A percentile compares a stretch with the other conserved stretches of the same genome.
phyloP scores from a whole-genome alignment of 2,113 vertebrate genomes.

The Podarcis raffonei region DNA sequence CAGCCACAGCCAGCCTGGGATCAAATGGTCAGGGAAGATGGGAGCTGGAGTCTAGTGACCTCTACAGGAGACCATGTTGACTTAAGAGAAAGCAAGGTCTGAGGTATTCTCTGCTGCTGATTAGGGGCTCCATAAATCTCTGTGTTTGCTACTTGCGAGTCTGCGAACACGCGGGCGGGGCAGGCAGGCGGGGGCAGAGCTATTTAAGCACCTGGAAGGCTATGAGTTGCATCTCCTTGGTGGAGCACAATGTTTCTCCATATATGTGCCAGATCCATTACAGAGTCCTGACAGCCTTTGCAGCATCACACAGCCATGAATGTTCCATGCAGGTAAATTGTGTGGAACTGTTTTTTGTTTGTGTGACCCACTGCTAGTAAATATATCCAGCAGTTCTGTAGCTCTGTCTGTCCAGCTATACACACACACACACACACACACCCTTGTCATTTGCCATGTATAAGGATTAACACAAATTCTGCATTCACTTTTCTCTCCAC shows the following conservation, averaged over 20 bases:
- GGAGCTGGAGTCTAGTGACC: too few species aligned
- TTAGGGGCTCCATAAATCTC: neutral
- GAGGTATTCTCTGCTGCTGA: neutral
- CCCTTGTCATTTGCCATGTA: neutral
- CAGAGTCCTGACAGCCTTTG: neutral
- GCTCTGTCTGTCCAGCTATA: too few species aligned
- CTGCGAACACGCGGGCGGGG: neutral
- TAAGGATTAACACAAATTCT: neutral
- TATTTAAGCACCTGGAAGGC: neutral
- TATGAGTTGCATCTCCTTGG: too few species aligned
- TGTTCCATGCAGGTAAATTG: neutral
- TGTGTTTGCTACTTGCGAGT: neutral
- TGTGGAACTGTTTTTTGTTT: neutral
- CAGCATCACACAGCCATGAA: neutral
- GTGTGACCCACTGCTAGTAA: neutral
- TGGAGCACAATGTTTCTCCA: neutral
- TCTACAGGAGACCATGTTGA: too few species aligned
- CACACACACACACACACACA: too few species aligned
- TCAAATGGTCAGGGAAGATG: neutral
- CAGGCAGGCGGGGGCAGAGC: neutral
- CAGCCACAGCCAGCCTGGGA: too few species aligned
- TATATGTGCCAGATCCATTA: too few species aligned
- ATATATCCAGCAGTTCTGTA: neutral
- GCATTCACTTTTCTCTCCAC: neutral
- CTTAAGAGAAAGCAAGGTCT: neutral